Base-by-base conservation (phyloP, 2,888 invertebrate genomes). In the Sthenelais limicola region DNA sequence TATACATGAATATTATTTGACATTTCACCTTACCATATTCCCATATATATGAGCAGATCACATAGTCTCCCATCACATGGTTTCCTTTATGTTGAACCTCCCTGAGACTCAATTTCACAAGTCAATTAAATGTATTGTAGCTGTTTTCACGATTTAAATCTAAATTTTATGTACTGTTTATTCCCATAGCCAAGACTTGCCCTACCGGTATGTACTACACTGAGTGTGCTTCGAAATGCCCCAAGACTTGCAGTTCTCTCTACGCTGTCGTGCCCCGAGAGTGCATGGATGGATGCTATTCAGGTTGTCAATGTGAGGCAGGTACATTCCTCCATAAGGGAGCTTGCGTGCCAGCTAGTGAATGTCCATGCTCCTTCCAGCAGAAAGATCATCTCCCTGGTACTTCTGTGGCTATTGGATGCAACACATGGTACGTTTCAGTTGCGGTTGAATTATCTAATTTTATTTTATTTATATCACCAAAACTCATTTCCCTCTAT, bases 291-390 rank as follows among this genome's bases (percentile, higher is more conserved):
- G 88, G 89, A 3, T 96, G 95, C 81, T 92, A 93, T 68, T 95
- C 95, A 84, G 96, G 96, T 0, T 96, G 96, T 85, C 94, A 93
- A 89, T 96, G 96, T 84, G 94, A 94, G 0, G 89, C 90, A 12
- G 95, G 94, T 0, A 91, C 92, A 0, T 91, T 94, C 71, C 72
- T 82, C 21, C 80, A 82, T 69, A 74, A 82, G 30, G 82, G 81
- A 5, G 30, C 75, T 32, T 85, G 85, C 76, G 77, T 84, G 18
- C 43, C 66, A 24, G 75, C 80, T 3, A 74, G 75, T 15, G 71
- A 74, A 0, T 84, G 83, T 68, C 78, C 82, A 12, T 84, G 83
- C 73, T 69, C 75, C 67, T 78, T 74, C 73, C 78, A 82, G 51
- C 77, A 77, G 28, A 73, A 79, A 47, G 67, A 71, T 28, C 80